These are phyloP conservation scores for Dorcus parallelipipedus DNA, from an alignment of 2,888 invertebrate genomes.

Conservation along the genomic window DNA sequence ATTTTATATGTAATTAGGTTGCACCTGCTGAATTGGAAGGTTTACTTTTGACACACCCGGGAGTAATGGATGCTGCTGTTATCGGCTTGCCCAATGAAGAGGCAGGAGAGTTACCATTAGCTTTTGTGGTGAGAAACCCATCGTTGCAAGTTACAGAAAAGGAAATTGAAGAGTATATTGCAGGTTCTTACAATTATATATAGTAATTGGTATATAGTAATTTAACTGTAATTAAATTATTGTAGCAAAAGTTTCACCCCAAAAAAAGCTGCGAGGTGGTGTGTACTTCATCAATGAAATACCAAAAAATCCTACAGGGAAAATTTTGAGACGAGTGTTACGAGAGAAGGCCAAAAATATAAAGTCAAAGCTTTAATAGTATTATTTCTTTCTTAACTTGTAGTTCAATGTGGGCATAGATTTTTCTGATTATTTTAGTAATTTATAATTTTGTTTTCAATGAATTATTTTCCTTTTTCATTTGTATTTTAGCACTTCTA, in stretches of 20 bases:
- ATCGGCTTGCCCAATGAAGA: slow-evolving; percentile 64
- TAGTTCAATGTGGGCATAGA: background rate
- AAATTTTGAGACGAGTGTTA: slow-evolving; percentile 62
- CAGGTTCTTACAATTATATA: slow-evolving; percentile 32
- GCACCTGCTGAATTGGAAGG: slow-evolving; percentile 60
- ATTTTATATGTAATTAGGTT: slow-evolving; percentile 22
- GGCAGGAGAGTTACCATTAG: slow-evolving; percentile 74
- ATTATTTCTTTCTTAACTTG: background rate
- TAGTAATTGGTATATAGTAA: background rate
- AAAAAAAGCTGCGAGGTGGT: slow-evolving; percentile 65
- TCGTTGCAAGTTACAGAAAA: slow-evolving; percentile 51
- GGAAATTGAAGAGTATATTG: slow-evolving; percentile 48
- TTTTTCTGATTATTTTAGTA: background rate
- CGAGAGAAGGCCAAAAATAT: slow-evolving; percentile 48
- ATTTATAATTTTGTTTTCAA: too few relatives aligned
- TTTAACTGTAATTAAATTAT: slow-evolving; percentile 8
- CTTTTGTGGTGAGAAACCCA: slow-evolving; percentile 68
- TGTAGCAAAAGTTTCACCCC: slow-evolving; percentile 49
- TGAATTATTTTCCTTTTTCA: too few relatives aligned
- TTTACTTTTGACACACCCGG: slow-evolving; percentile 54
- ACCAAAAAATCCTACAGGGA: slow-evolving; percentile 67
- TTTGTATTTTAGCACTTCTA: too few relatives aligned
- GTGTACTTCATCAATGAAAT: slow-evolving; percentile 63
- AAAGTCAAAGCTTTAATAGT: slow-evolving; percentile 39
- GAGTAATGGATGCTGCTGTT: slow-evolving; percentile 58